These are phyloP conservation scores for Recurvirostra avosetta DNA, from an alignment of 2,113 vertebrate species.

Conservation along the genomic window DNA sequence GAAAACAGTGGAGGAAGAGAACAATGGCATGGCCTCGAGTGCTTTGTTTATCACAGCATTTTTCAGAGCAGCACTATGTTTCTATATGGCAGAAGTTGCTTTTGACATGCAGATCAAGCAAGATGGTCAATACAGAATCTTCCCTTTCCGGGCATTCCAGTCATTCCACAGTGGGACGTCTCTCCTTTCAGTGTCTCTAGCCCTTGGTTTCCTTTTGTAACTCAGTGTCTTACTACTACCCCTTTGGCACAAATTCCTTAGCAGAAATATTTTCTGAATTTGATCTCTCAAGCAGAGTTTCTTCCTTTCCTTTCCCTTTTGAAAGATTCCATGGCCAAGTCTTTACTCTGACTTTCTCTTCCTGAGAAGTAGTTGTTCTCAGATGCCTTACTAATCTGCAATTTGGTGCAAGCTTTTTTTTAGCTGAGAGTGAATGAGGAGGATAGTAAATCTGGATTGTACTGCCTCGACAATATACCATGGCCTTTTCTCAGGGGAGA, in stretches of 20 bases:
- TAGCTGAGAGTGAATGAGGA: slow-evolving; percentile 42
- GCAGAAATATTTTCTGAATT: slow-evolving; percentile 31
- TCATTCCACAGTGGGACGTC: slow-evolving; percentile 60
- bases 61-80: slow-evolving; percentile 31
- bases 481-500: slow-evolving; percentile 39
- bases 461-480: slow-evolving; percentile 15
- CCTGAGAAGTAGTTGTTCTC: slow-evolving; percentile 39
- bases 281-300: slow-evolving; percentile 9
- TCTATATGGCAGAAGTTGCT: slow-evolving; percentile 45
- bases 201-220: slow-evolving; percentile 52
- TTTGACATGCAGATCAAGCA: slow-evolving; percentile 78
- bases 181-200: slow-evolving; percentile 60
- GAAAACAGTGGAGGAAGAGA: slow-evolving; percentile 19
- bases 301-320: slow-evolving; percentile 9
- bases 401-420: slow-evolving; percentile 23
- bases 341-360: slow-evolving; percentile 46
- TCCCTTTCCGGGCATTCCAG: slow-evolving; percentile 55
- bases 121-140: slow-evolving; percentile 64
- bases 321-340: slow-evolving; percentile 10
- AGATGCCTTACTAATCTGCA: slow-evolving; percentile 54
- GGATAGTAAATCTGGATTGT: slow-evolving; percentile 45
- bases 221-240: slow-evolving; percentile 5
- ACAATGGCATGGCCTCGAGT: slow-evolving; percentile 49
- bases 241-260: slow-evolving; percentile 51
- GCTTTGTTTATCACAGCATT: slow-evolving; percentile 63